Evolutionary conservation across 2,797 vertebrate genomes (phyloP), one percentile per base, ranked within the genome.

Genomic region (Chaunax sp.): DNA sequence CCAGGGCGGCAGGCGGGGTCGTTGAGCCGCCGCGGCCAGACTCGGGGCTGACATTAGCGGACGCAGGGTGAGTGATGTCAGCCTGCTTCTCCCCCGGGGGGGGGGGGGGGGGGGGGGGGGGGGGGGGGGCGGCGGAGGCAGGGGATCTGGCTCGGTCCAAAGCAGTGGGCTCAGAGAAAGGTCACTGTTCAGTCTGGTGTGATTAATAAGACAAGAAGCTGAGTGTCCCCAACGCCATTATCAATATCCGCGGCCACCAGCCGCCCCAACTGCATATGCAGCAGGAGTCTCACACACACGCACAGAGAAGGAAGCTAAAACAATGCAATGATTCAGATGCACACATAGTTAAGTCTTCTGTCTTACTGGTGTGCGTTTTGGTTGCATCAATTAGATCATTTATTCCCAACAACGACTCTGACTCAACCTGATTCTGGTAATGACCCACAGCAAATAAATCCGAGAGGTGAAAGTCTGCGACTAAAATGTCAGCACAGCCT

Each of bases 151-250:
- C 83, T 82, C 22, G 55, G 87, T 84, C 86, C 64, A 55, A 74
- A 88, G 89, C 87, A 78, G 83, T 83, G 76, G 64, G 92, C 92
- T 91, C 79, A 46, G 85, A 90, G 85, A 93, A 96, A 95, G 94
- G 94, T 94, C 93, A 94, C 67, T 73, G 86, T 78, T 90, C 93
- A 95, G 92, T 91, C 92, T 93, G 86, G 83, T 92, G 91, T 96
- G 95, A 95, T 95, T 94, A 96, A 95, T 95, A 95, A 93, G 94
- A 95, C 92, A 92, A 90, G 91, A 90, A 93, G 92, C 92, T 73
- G 79, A 87, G 88, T 90, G 85, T 94, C 90, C 84, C 89, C 83
- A 68, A 73, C 75, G 87, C 87, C 87, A 86, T 90, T 89, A 91
- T 90, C 87, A 87, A 92, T 91, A 92, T 86, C 84, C 47, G 59